Base-by-base conservation (phyloP, 2,888 invertebrate species). In the Luffia ferchaultella region DNA sequence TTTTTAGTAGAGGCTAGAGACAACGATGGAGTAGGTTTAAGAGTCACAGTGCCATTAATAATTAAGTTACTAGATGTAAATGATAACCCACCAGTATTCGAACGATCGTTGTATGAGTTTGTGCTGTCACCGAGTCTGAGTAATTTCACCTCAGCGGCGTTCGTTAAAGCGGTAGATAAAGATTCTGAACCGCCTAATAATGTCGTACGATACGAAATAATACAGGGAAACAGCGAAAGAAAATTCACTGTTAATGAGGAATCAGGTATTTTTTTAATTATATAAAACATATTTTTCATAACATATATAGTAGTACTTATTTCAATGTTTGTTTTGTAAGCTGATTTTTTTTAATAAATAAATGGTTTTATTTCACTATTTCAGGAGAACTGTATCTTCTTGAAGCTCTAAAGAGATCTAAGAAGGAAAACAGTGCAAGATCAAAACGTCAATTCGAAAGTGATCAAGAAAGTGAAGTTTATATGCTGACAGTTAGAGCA, bases 1-100 rank as follows among this genome's bases (percentile, higher is more conserved):
- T 87, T 96, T 60, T 89, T 89, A 65, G 91, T 97, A 55, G 93
- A 93, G 83, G 97, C 96, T 54, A 88, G 92, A 57, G 97, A 97
- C 76, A 92, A 92, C 67, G 90, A 93, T 61, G 94, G 95, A 50
- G 85, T 87, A 61, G 95, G 95, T 52, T 89, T 91, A 67, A 87
- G 87, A 60, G 90, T 92, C 45, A 90, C 89, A 57, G 88, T 91
- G 61, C 89, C 89, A 61, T 85, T 95, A 59, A 86, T 89, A 60
- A 88, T 95, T 63, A 89, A 90, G 76, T 77, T 96, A 58, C 77
- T 92, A 63, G 89, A 89, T 78, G 89, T 92, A 51, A 96, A 97
- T 72, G 96, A 97, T 76, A 91, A 96, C 76, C 86, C 89, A 50
- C 97, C 97, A 42, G 80, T 87, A 54, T 98, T 97, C 68, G 91